Evolutionary conservation across 2,888 invertebrate species (phyloP), one percentile per base, ranked within the genome.

Genomic region (Gerosis bhagava): DNA sequence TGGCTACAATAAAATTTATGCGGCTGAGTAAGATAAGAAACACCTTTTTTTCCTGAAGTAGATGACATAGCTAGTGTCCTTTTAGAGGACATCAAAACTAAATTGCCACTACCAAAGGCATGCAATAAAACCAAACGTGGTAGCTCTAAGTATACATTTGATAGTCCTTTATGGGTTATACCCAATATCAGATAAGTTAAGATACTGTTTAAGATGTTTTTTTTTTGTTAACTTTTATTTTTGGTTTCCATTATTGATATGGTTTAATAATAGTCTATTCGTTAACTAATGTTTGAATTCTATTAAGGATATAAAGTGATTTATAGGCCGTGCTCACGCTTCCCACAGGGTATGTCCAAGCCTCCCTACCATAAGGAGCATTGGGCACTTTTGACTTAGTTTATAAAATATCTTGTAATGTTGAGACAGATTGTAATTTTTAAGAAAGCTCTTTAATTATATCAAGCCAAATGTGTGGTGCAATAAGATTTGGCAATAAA

Each of bases 1-100:
- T 47, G 60, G 56, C 59, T 41, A 57, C 54, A 29, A 47, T 56
- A 3, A 62, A 51, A 51, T 48, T 48, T 55, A 58, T 60, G 57
- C 40, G 59, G 13, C 11, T 51, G 47, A 59, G 57, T 36, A 59
- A 59, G 49, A 53, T 54, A 47, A 16, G 44, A 42, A 54, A 51
- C 31, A 56, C 54, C 2, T 54, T 56, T 50, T 44, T 48, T 32
- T 60, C 57, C 26, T 17, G 41, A 39, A 12, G 31, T 24, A 31
- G 32, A 42, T 34, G 34, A 44, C 28, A 12, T 42, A 42, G 42
- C 42, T 11, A 42, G 42, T 13, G 32, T 31, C 32, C 22, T 28
- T 10, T 32, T 42, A 19, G 32, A 32, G 10, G 42, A 42, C 10
- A 42, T 42, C 17, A 42, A 32, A 11, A 42, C 41, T 17, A 42